Evolutionary conservation across 2,888 invertebrate species (phyloP).

Genomic region (Gandaritis pyraliata): DNA sequence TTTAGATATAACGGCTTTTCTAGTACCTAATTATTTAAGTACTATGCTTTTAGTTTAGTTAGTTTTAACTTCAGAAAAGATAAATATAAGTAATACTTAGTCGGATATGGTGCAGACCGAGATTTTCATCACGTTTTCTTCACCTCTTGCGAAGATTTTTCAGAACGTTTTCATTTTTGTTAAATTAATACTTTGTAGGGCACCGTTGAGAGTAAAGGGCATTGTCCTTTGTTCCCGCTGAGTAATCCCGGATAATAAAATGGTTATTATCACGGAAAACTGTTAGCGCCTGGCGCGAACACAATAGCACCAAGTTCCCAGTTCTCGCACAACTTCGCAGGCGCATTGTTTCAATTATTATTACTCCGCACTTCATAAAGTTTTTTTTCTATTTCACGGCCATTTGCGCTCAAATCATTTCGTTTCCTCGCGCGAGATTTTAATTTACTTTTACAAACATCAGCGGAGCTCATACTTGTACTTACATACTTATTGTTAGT

Average conservation of each 20-base stretch:
- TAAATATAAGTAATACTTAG: too few relatives aligned
- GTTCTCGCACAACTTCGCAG: conserved; percentile 44
- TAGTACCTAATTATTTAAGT: too few relatives aligned
- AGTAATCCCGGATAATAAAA: conserved; percentile 44
- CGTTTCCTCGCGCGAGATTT: conserved; percentile 29
- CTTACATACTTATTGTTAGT: too few relatives aligned
- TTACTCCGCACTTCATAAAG: conserved; percentile 50
- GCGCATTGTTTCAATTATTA: conserved; percentile 47
- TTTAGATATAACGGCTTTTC: too few relatives aligned
- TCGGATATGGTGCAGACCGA: too few relatives aligned
- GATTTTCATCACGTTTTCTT: background rate
- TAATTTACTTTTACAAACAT: conserved; percentile 29
- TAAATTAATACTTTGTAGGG: background rate
- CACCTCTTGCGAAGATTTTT: background rate
- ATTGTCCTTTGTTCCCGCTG: conserved; percentile 42
- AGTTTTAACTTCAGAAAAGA: too few relatives aligned
- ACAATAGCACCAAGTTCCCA: conserved; percentile 57
- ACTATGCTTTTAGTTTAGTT: too few relatives aligned
- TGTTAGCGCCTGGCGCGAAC: conserved; percentile 56
- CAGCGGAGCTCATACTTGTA: background rate
- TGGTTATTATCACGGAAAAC: conserved; percentile 47
- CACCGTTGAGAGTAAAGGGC: conserved; percentile 26
- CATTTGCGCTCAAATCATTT: conserved; percentile 54
- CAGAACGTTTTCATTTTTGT: conserved; percentile 1
- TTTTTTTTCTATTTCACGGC: conserved; percentile 59